Percentiles rank a stretch among this genome's conserved stretches.
phyloP scores from a whole-genome alignment of 92 coral and sea anemone genomes.

The Parazoanthus swiftii region DNA sequence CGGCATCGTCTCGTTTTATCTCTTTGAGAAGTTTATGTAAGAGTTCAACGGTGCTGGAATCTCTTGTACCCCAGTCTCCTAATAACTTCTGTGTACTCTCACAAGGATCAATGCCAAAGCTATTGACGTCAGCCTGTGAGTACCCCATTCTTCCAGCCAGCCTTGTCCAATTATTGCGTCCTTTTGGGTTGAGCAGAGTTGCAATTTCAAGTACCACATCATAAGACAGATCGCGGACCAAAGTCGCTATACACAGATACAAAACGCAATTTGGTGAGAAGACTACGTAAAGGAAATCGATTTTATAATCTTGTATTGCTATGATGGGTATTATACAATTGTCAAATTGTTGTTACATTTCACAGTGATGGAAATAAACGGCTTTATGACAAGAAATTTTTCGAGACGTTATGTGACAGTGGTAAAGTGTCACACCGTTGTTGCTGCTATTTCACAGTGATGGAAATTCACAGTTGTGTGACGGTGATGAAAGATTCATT shows the following conservation, averaged over 20 bases:
- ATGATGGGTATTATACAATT: too few relatives aligned
- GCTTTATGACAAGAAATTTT: too few relatives aligned
- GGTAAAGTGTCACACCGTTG: too few relatives aligned
- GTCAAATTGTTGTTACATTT: too few relatives aligned
- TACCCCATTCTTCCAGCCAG: slow-evolving; percentile 11
- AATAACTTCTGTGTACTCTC: neutral
- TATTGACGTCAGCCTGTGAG: neutral
- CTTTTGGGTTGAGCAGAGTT: neutral
- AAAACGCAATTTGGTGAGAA: too few relatives aligned
- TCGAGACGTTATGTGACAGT: too few relatives aligned
- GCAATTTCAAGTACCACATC: neutral
- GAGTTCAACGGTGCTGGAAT: slow-evolving; percentile 14
- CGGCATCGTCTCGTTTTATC: slow-evolving; percentile 24
- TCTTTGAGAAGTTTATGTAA: neutral
- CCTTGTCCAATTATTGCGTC: neutral
- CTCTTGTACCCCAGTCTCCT: slow-evolving; percentile 20
- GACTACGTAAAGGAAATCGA: neutral
- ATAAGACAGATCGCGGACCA: neutral
- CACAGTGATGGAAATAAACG: too few relatives aligned
- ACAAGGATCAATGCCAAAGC: neutral
- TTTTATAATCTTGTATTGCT: neutral
- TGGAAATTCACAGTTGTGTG: too few relatives aligned
- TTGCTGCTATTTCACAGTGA: too few relatives aligned
- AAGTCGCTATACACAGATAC: neutral
- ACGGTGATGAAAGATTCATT: too few relatives aligned